phyloP scores from a whole-genome alignment of 2,113 vertebrate genomes.

The Corythornis madagascariensis region DNA sequence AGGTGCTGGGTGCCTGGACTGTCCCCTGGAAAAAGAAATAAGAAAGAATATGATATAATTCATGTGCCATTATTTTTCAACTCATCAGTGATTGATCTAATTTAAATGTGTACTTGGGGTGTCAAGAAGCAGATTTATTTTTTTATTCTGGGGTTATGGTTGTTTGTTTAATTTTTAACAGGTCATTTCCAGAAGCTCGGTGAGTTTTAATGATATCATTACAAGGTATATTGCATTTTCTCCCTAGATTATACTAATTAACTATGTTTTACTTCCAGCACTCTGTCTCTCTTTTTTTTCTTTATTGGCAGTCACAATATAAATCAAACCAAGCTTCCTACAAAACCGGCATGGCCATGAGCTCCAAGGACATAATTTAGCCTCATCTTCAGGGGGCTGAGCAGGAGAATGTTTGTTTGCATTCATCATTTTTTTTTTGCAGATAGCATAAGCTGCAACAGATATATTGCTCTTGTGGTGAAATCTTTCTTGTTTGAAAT shows the following conservation, averaged over 20 bases:
- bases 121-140: neutral
- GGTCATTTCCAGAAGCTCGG: neutral
- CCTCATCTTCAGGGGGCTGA: neutral
- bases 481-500: neutral
- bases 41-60: neutral
- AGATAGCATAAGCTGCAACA: neutral
- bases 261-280: neutral
- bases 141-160: neutral
- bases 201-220: conserved; percentile 13
- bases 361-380: conserved; percentile 26
- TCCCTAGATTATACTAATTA: conserved; percentile 34
- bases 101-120: neutral
- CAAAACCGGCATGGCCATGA: neutral
- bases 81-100: neutral
- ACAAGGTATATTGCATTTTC: conserved; percentile 8
- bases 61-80: neutral
- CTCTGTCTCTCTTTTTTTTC: neutral
- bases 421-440: neutral
- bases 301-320: neutral
- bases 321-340: conserved; percentile 15
- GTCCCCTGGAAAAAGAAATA: neutral
- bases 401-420: neutral
- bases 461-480: neutral
- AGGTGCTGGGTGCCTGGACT: neutral
- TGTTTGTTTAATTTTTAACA: neutral